phyloP scores from a whole-genome alignment of 2,113 vertebrate species.

The Phalacrocorax pelagicus region DNA sequence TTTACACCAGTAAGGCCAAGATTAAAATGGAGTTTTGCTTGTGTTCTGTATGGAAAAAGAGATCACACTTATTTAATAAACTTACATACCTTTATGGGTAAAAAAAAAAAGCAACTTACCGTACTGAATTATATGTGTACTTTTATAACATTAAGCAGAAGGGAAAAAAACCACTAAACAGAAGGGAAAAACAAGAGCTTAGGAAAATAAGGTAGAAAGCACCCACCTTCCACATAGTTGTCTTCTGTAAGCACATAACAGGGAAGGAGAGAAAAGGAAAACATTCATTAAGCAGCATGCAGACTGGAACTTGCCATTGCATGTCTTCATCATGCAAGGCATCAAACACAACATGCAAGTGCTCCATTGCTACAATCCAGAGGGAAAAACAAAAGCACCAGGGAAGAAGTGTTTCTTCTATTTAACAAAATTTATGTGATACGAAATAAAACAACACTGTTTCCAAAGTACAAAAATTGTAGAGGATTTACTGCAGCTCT shows the following conservation, averaged over 20 bases:
- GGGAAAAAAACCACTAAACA: constrained; percentile 49
- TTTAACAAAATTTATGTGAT: constrained; percentile 13
- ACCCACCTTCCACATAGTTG: constrained; percentile 97
- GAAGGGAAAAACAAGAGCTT: constrained; percentile 66
- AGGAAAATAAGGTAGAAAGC: constrained; percentile 78
- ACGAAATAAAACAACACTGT: constrained; percentile 19
- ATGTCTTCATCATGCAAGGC: constrained; percentile 97
- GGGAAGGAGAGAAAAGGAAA: constrained; percentile 97
- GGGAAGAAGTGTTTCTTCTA: constrained; percentile 63
- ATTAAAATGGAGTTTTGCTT: background rate
- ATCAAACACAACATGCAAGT: constrained; percentile 95
- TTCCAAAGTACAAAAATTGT: constrained; percentile 25
- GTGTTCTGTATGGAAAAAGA: constrained; percentile 68
- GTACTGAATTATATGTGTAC: constrained; percentile 42
- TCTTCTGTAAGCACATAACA: constrained; percentile 97
- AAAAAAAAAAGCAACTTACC: constrained; percentile 76
- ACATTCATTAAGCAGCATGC: constrained; percentile 99
- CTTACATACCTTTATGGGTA: background rate
- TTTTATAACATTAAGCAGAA: constrained; percentile 64
- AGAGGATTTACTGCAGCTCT: background rate
- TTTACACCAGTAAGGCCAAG: background rate
- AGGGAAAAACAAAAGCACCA: constrained; percentile 69
- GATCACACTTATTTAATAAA: constrained; percentile 37
- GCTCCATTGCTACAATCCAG: constrained; percentile 77
- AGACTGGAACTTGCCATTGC: constrained; percentile 94